phyloP scores from a whole-genome alignment of 2,888 invertebrate genomes.

The Drosophila macrospina region DNA sequence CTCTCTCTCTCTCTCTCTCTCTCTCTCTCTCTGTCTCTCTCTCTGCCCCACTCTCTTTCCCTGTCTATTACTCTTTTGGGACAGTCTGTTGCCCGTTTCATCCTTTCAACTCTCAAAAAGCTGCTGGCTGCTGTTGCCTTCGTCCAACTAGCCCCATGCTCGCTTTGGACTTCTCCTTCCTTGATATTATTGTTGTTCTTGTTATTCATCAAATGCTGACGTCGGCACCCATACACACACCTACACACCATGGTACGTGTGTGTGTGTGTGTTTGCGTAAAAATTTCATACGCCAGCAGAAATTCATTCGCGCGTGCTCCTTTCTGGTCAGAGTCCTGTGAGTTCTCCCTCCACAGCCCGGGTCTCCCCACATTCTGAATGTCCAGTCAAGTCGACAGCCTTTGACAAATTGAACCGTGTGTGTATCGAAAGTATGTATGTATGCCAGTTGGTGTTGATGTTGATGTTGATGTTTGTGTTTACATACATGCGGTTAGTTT shows the following conservation, averaged over 20 bases:
- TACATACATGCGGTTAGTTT: slow-evolving; percentile 16
- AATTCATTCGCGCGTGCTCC: slow-evolving; percentile 71
- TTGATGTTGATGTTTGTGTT: background rate
- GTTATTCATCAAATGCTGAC: slow-evolving; percentile 65
- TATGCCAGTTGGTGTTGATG: slow-evolving; percentile 8
- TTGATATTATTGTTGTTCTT: slow-evolving; percentile 37
- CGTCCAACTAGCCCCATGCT: slow-evolving; percentile 37
- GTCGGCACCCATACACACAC: slow-evolving; percentile 44
- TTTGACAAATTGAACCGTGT: slow-evolving; percentile 60
- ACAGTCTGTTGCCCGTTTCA: slow-evolving; percentile 32
- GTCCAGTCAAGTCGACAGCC: slow-evolving; percentile 49
- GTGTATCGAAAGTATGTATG: background rate
- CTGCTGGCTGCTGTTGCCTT: slow-evolving; percentile 44
- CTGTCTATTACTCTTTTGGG: background rate
- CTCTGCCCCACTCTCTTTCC: background rate
- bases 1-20: background rate
- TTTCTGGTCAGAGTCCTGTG: slow-evolving; percentile 26
- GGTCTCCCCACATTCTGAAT: slow-evolving; percentile 10
- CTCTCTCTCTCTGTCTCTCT: background rate
- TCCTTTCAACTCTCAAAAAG: slow-evolving; percentile 58
- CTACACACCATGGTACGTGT: slow-evolving; percentile 1
- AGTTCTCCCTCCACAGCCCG: slow-evolving; percentile 1
- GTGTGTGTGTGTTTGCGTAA: slow-evolving; percentile 57
- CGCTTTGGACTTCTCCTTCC: slow-evolving; percentile 2
- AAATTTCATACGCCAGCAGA: slow-evolving; percentile 76